Evolutionary conservation across 2,888 invertebrate genomes (phyloP), one percentile per base, ranked within the genome.

Genomic region (Malachius bipustulatus): DNA sequence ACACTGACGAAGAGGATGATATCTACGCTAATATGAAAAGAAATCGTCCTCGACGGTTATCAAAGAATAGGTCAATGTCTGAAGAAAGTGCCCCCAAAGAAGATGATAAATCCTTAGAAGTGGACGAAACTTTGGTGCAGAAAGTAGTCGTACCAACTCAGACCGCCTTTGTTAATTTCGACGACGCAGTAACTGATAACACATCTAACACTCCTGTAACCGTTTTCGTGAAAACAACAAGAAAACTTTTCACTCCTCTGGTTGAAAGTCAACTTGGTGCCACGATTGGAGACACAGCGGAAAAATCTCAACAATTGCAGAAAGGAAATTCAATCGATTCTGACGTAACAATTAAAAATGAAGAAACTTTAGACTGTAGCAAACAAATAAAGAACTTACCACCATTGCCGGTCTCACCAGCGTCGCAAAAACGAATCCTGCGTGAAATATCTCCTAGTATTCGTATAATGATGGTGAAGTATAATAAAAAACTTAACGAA

Each of bases 161-260:
- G 41, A 42, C 48, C 2, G 52, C 50, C 36, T 47, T 45, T 33
- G 41, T 52, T 8, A 19, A 19, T 19, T 8, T 34, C 26, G 36
- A 38, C 15, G 43, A 47, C 28, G 3, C 32, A 12, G 16, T n/a
- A 12, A 34, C n/a, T n/a, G n/a, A 32, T 26, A 29, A 38, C 16
- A 32, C 41, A 4, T 28, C 42, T 24, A 57, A 55, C 16, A 54
- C 59, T 10, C 57, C 67, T 1, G 55, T 60, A 29, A 82, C 79
- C 54, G 71, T 84, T 1, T 80, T 84, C 44, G 80, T 84, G 0
- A 83, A 81, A 59, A 85, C 84, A 0, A 83, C 81, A 27, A 69
- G 82, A 35, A 83, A 82, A 63, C 73, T 84, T 46, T 84, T 84
- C 43, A 80, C 82, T 0, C 79, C 83, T 0, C 38, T 58, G 16